Percentiles rank a stretch among this genome's conserved stretches.
Conservation (phyloP, 1,140 invertebrate species). For the Drosophila dunni region DNA sequence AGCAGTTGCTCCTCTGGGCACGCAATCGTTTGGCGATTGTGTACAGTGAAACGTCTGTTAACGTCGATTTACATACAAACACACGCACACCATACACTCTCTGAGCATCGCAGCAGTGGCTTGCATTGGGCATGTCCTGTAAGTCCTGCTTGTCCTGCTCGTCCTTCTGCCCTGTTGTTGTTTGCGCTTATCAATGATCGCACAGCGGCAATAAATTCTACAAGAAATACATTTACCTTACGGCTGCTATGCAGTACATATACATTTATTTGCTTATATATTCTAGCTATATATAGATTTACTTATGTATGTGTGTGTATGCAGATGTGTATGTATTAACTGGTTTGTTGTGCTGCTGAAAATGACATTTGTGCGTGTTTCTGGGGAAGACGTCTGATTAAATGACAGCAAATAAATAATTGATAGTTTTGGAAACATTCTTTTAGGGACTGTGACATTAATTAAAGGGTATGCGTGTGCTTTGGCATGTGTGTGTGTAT, state of each 20-base stretch:
- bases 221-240: constrained; percentile 9
- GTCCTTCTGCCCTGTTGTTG: constrained; percentile 9
- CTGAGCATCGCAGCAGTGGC: not conserved
- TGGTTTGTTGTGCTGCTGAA: constrained; percentile 25
- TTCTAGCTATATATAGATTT: constrained; percentile 1
- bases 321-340: not conserved
- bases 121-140: constrained; percentile 16
- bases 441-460: constrained; percentile 40
- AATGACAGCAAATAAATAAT: constrained; percentile 75
- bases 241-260: not conserved
- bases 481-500: not conserved
- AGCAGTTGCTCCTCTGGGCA: constrained; percentile 24
- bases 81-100: not conserved
- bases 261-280: constrained; percentile 3
- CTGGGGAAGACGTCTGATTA: constrained; percentile 55
- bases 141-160: constrained; percentile 17
- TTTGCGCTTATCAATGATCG: constrained; percentile 42
- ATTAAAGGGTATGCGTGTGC: constrained; percentile 40
- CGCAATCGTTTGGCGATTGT: constrained; percentile 33
- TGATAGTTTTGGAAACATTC: constrained; percentile 54
- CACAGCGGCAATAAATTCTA: constrained; percentile 45
- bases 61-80: constrained; percentile 39
- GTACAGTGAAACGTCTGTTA: constrained; percentile 46
- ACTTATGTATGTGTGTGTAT: constrained; percentile 3
- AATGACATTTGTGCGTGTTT: constrained; percentile 76